These are phyloP conservation scores for Pavo muticus DNA, from an alignment of 2,113 vertebrate genomes.

Conservation along the genomic window DNA sequence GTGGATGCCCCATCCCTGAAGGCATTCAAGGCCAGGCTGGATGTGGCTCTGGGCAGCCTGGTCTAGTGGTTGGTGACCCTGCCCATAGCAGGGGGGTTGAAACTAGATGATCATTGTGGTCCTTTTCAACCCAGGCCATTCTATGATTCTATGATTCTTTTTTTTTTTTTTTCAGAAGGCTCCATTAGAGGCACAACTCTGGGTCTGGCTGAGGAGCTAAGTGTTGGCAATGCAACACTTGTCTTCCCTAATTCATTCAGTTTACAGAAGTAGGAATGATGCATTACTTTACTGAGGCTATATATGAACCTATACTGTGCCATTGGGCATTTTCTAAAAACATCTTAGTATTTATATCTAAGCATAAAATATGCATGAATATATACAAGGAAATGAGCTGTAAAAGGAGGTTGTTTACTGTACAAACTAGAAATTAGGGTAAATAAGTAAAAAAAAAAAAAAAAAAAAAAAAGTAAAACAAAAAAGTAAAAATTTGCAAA, in stretches of 20 bases:
- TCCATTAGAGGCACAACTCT: not conserved
- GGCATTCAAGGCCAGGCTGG: too few species aligned
- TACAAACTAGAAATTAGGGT: not conserved
- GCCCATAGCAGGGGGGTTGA: too few species aligned
- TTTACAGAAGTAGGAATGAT: not conserved
- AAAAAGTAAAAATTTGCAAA: not conserved
- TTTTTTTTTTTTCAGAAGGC: not conserved
- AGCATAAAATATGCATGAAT: not conserved
- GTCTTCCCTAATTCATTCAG: not conserved
- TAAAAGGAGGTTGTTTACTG: not conserved
- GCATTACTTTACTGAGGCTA: not conserved
- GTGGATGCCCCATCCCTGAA: too few species aligned
- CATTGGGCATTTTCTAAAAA: not conserved
- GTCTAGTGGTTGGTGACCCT: too few species aligned
- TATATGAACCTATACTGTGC: not conserved
- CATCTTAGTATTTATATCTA: rapidly evolving
- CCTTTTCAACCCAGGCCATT: too few species aligned
- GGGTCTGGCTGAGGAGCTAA: not conserved
- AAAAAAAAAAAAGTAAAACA: too few species aligned
- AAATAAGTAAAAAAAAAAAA: not conserved
- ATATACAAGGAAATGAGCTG: not conserved
- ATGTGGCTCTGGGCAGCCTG: too few species aligned
- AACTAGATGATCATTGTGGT: too few species aligned
- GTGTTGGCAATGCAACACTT: not conserved
- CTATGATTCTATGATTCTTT: not conserved